Base-by-base conservation (phyloP, 2,888 invertebrate genomes). In the Andrena bicolor region DNA sequence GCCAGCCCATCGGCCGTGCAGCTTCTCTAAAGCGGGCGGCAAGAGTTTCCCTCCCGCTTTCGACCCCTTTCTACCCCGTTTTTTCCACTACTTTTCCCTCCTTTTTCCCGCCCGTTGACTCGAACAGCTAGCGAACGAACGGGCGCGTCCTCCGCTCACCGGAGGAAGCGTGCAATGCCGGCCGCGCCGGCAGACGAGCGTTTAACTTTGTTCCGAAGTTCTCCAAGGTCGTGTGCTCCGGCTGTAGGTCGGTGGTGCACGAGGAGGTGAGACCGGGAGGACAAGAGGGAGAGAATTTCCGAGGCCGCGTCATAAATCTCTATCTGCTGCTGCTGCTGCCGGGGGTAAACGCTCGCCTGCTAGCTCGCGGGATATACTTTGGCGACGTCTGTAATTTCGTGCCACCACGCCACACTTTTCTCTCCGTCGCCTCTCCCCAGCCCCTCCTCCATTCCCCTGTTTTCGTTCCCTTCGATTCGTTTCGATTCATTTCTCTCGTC, bases 141-240 rank as follows among this genome's bases (percentile, higher is more conserved):
- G 65, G 69, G 72, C 41, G 41, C 13, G 41, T 41, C 56, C 49
- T 49, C 60, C 16, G 68, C 20, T 16, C n/a, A 58, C 63, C 74
- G 65, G 41, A 75, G 75, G 79, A 80, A 82, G 64, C 83, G 75
- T 76, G 84, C 70, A 77, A 48, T 41, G 48, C 26, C 84, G 87
- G 68, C 80, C 80, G 82, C 23, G 53, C 72, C 65, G 76, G 68
- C 81, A 87, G 87, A 82, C 85, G 87, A 86, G 85, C 89, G 90
- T 91, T 91, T 92, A 93, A 93, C 93, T 93, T 93, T 93, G 93
- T 93, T 93, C 92, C 89, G 86, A 93, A 93, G 92, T 93, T 92
- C 90, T 89, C 89, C 91, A 91, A 90, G 91, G 91, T 90, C 91
- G 90, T 87, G 89, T 88, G 90, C 69, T 66, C 77, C 83, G 85